phyloP scores from a whole-genome alignment of 2,888 invertebrate genomes.

The Eumerus sabulonum region DNA sequence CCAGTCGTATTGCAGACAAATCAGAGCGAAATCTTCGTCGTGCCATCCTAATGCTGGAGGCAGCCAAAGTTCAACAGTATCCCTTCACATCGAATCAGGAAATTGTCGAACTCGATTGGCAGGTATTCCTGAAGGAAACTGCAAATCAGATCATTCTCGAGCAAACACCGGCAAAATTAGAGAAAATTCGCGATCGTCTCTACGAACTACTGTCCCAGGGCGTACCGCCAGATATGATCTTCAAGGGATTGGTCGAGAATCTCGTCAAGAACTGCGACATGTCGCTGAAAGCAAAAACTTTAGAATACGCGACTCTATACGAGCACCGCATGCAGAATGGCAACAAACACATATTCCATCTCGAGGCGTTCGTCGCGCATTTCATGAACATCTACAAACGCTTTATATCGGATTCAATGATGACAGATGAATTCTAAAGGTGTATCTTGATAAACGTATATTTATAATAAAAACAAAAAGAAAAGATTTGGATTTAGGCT shows the following conservation, averaged over 20 bases:
- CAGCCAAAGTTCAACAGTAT: slow-evolving; percentile 94
- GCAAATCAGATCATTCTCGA: slow-evolving; percentile 91
- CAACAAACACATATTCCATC: slow-evolving; percentile 96
- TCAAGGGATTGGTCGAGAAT: slow-evolving; percentile 91
- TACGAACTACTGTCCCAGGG: slow-evolving; percentile 97
- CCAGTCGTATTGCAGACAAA: slow-evolving; percentile 86
- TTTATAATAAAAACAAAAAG: slow-evolving; percentile 13
- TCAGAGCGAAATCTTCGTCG: slow-evolving; percentile 94
- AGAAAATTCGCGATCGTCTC: slow-evolving; percentile 90
- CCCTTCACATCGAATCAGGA: slow-evolving; percentile 90
- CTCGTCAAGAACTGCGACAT: slow-evolving; percentile 94
- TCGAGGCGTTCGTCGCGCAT: slow-evolving; percentile 97
- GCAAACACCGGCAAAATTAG: slow-evolving; percentile 91
- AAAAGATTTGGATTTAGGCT: slow-evolving; percentile 23
- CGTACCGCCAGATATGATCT: slow-evolving; percentile 95
- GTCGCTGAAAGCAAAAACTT: slow-evolving; percentile 90
- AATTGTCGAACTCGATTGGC: slow-evolving; percentile 95
- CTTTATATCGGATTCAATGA: slow-evolving; percentile 80
- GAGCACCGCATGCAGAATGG: slow-evolving; percentile 96
- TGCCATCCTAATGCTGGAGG: slow-evolving; percentile 95
- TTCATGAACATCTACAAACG: slow-evolving; percentile 97
- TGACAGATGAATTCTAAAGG: slow-evolving; percentile 76
- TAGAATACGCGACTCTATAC: slow-evolving; percentile 91
- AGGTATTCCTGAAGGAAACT: slow-evolving; percentile 90
- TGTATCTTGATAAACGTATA: not conserved